phyloP scores from a whole-genome alignment of 2,888 invertebrate species.

The Lepetodrilus schrolli region DNA sequence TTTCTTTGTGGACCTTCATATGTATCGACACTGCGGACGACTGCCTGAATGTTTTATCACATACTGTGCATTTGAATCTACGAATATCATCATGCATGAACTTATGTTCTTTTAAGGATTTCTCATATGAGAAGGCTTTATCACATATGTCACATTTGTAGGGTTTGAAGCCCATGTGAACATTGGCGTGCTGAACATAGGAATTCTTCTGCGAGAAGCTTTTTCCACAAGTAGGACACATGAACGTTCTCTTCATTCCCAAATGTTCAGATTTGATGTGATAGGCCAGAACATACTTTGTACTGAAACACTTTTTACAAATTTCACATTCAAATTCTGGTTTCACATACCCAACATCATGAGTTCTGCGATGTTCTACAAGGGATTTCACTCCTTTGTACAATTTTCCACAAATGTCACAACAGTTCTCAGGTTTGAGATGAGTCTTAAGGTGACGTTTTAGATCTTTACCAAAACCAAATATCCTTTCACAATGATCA shows the following conservation, averaged over 20 bases:
- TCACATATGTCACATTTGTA: slow-evolving; percentile 66
- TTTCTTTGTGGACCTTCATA: slow-evolving; percentile 73
- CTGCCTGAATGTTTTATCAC: slow-evolving; percentile 72
- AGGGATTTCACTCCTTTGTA: slow-evolving; percentile 58
- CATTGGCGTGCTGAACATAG: slow-evolving; percentile 62
- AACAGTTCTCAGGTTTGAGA: slow-evolving; percentile 51
- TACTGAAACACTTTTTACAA: slow-evolving; percentile 62
- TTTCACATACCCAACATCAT: slow-evolving; percentile 57
- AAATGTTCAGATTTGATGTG: slow-evolving; percentile 65
- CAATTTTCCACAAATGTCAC: slow-evolving; percentile 62
- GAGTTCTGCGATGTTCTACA: slow-evolving; percentile 53
- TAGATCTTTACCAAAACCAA: slow-evolving; percentile 59
- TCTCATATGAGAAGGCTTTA: slow-evolving; percentile 62
- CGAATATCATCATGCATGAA: slow-evolving; percentile 70
- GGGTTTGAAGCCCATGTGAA: slow-evolving; percentile 64
- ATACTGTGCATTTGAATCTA: slow-evolving; percentile 72
- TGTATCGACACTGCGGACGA: slow-evolving; percentile 75
- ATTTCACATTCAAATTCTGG: slow-evolving; percentile 58
- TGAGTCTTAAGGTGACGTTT: slow-evolving; percentile 55
- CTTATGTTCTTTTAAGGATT: slow-evolving; percentile 66
- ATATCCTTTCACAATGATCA: slow-evolving; percentile 55
- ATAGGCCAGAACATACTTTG: slow-evolving; percentile 58
- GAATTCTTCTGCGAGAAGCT: slow-evolving; percentile 64
- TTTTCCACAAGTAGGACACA: slow-evolving; percentile 65
- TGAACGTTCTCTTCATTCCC: slow-evolving; percentile 56